Evolutionary conservation across 2,797 vertebrate species (phyloP).

Genomic region (Pelodytes ibericus): DNA sequence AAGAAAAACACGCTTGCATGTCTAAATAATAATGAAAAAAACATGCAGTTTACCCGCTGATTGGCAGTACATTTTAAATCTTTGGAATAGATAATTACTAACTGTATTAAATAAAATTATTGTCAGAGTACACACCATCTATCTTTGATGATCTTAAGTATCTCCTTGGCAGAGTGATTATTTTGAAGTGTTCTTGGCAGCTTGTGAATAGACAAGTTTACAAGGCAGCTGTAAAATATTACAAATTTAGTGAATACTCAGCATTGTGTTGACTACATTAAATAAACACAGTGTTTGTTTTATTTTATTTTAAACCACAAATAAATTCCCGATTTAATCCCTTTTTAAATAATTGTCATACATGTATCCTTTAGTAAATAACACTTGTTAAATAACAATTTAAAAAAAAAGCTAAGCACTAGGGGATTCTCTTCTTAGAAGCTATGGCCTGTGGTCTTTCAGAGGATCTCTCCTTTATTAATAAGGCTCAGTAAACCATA

Average conservation of each 20-base stretch:
- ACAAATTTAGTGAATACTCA: background rate
- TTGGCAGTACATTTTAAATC: conserved; percentile 7
- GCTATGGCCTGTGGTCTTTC: too few relatives aligned
- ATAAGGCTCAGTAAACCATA: too few relatives aligned
- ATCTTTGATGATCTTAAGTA: background rate
- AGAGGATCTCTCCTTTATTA: too few relatives aligned
- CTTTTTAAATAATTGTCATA: too few relatives aligned
- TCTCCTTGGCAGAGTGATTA: background rate
- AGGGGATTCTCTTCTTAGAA: too few relatives aligned
- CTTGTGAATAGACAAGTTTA: background rate
- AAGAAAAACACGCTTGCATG: conserved; percentile 5
- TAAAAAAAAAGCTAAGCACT: too few relatives aligned
- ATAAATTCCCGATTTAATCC: too few relatives aligned
- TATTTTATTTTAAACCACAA: too few relatives aligned
- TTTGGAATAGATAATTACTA: background rate
- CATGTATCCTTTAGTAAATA: too few relatives aligned
- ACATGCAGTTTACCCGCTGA: background rate
- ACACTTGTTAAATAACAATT: too few relatives aligned
- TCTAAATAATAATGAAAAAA: conserved; percentile 4
- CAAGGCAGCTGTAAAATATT: background rate
- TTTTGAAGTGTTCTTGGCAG: background rate
- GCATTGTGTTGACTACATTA: background rate
- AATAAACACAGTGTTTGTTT: background rate
- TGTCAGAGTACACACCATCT: background rate
- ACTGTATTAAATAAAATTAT: background rate